phyloP scores from a whole-genome alignment of 2,797 vertebrate genomes.

The Oceanodroma leucorhoa region DNA sequence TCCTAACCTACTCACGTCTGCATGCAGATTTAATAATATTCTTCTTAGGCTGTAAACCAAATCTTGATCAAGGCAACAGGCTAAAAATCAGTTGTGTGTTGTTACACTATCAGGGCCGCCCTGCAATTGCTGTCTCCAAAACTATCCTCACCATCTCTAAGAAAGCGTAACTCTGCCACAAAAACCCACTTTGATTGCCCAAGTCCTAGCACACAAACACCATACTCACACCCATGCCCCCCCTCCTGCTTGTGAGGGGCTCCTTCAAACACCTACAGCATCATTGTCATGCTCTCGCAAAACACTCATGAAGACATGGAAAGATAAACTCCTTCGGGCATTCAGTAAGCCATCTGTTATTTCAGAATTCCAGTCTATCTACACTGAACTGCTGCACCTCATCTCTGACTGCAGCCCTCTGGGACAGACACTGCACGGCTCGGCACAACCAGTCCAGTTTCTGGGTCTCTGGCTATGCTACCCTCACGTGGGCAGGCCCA shows the following conservation, averaged over 20 bases:
- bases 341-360: not conserved
- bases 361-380: not conserved
- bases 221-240: no score
- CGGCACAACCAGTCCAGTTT: not conserved
- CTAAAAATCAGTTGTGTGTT: not conserved
- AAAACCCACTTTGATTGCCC: accelerated
- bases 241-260: not conserved
- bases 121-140: not conserved
- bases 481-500: accelerated
- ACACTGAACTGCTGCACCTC: accelerated
- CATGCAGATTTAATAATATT: not conserved
- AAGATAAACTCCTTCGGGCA: not conserved
- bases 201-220: not conserved
- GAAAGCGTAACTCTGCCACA: not conserved
- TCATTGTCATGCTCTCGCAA: not conserved
- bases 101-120: not conserved
- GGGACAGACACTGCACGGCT: not conserved
- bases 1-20: not conserved
- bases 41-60: not conserved
- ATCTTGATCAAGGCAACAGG: not conserved
- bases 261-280: not conserved
- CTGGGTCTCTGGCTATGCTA: not conserved
- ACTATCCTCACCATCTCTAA: not conserved
- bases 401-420: accelerated
- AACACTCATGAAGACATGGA: not conserved